Evolutionary conservation across 2,113 vertebrate species (phyloP).

Genomic region (Arizona elegans): DNA sequence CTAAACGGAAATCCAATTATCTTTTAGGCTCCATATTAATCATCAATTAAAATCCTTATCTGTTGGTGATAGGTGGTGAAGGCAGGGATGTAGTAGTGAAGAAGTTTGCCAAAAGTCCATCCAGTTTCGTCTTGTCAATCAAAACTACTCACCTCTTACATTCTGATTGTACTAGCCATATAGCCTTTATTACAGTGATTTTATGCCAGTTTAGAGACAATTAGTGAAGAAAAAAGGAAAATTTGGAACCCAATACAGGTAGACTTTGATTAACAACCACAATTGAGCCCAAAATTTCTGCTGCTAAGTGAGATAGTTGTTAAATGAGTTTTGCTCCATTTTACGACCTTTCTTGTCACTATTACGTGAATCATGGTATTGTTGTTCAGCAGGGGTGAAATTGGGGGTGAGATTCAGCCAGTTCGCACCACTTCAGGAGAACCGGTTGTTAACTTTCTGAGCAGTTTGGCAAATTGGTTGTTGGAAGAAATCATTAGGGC

Average conservation of each 20-base stretch:
- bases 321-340: no score
- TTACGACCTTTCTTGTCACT: no score
- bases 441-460: no score
- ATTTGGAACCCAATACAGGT: not conserved
- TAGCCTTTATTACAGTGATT: slow-evolving; percentile 20
- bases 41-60: not conserved
- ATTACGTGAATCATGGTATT: no score
- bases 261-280: no score
- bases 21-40: not conserved
- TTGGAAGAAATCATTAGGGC: no score
- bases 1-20: not conserved
- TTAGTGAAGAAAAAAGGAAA: slow-evolving; percentile 17
- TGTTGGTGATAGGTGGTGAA: not conserved
- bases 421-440: no score
- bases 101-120: not conserved
- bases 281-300: no score
- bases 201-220: slow-evolving; percentile 14
- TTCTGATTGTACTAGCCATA: not conserved
- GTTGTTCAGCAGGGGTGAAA: no score
- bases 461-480: no score
- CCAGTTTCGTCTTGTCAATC: not conserved
- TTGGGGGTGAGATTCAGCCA: no score
- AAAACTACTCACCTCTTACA: not conserved
- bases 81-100: not conserved
- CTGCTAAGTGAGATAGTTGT: no score